phyloP scores from a whole-genome alignment of 1,140 invertebrate species.

The Rhagoletis zephyria region DNA sequence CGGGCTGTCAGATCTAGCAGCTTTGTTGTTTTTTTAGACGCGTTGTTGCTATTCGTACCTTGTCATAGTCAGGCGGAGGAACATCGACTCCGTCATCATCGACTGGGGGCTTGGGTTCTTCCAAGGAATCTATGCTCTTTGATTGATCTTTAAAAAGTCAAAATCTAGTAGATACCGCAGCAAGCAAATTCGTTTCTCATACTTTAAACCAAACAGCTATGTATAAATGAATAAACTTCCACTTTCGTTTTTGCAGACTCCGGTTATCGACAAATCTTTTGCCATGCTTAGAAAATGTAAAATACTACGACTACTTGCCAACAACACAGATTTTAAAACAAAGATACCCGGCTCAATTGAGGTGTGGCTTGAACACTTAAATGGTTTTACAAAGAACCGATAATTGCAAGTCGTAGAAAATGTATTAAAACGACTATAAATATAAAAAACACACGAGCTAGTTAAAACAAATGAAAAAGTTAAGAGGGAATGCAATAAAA shows the following conservation, averaged over 20 bases:
- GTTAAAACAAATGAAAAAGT: not conserved
- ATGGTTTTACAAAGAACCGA: not conserved
- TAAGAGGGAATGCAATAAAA: not conserved
- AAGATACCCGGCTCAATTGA: not conserved
- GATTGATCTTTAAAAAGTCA: no score
- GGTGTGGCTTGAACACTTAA: not conserved
- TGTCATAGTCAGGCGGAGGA: no score
- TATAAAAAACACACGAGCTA: not conserved
- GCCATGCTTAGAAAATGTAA: no score
- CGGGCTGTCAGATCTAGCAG: no score
- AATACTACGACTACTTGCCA: not conserved
- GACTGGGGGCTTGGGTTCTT: no score
- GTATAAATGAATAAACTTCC: not conserved
- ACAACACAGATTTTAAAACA: not conserved
- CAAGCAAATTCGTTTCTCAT: no score
- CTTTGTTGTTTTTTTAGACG: no score
- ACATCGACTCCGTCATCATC: no score
- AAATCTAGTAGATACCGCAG: no score
- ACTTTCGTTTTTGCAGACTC: slow-evolving; percentile 11
- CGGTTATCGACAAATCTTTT: not conserved
- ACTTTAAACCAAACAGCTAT: no score
- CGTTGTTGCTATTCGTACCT: no score
- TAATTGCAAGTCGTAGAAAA: not conserved
- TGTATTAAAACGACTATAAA: not conserved
- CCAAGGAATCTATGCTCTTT: no score